Evolutionary conservation across 2,113 vertebrate genomes (phyloP), one percentile per base, ranked within the genome.

Genomic region (Trogon melanurus): DNA sequence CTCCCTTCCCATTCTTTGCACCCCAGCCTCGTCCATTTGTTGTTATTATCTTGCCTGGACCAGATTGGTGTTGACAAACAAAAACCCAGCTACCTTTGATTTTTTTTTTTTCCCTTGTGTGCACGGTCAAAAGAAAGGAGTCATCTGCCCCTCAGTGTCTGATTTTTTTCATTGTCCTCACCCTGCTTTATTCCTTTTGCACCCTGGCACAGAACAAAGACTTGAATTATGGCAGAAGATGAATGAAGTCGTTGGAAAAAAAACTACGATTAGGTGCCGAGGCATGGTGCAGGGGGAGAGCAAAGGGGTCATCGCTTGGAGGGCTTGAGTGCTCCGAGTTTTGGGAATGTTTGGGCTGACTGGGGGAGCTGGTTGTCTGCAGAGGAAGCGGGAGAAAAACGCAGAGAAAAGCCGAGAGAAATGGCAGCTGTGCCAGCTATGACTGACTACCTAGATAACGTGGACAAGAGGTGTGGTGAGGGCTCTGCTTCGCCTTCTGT

Each of bases 41-140:
- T 70, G 62, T 91, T 72, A 79, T 91, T 94, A 96, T 96, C 95
- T 96, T 1, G 0, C 66, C 87, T 60, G 85, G 29, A 69, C 72
- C 93, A 95, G 71, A 8, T 0, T 56, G 51, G 67, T 85, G 91
- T 57, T 89, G 74, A 67, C 88, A 95, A 94, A 95, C 74, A 88
- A 36, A 78, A 58, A 1, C 36, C 32, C 76, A 82, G 3, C 10
- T 13, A 65, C 84, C 25, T 89, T 13, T 94, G 78, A 4, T 54
- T 54, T 36, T 36, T 36, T 36, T 36, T 36, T 36, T 36, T 36
- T 47, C 32, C 41, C 9, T 1, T 9, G 34, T 76, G 61, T 61
- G 65, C 26, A 1, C 0, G 4, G 80, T 65, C 84, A 89, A n/a
- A 78, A 38, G 38, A 76, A 67, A 74, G 57, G 57, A 41, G 23